A percentile compares a stretch with the other conserved stretches of the same genome.
Evolutionary conservation across 2,888 invertebrate genomes (phyloP).

Genomic region (Brachypterus glaber): DNA sequence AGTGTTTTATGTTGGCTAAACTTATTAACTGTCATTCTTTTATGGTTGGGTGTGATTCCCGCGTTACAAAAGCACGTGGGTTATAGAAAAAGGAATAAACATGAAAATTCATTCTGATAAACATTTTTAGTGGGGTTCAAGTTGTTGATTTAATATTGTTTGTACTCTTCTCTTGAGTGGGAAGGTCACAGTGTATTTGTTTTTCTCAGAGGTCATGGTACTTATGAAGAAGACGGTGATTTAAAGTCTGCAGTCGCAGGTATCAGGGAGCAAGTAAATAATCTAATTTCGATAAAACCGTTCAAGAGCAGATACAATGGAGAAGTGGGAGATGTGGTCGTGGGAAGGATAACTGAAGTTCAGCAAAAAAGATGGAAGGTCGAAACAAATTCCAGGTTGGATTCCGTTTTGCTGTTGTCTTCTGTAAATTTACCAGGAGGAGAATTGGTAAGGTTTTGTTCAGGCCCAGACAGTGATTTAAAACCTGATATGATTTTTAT

Average conservation of each 20-base stretch:
- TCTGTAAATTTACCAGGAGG: conserved; percentile 97
- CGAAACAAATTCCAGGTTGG: conserved; percentile 82
- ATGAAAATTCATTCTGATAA: too few relatives aligned
- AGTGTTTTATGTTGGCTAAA: too few relatives aligned
- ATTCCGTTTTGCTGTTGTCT: conserved; percentile 78
- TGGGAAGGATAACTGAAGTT: conserved; percentile 89
- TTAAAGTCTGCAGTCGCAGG: conserved; percentile 92
- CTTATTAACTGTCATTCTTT: too few relatives aligned
- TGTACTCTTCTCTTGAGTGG: not conserved
- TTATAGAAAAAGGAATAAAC: too few relatives aligned
- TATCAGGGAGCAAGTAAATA: conserved; percentile 87
- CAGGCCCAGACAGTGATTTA: too few relatives aligned
- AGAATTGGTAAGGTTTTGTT: conserved; percentile 61
- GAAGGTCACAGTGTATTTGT: not conserved
- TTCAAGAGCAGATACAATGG: conserved; percentile 84
- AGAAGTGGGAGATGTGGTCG: conserved; percentile 94
- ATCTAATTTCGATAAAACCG: conserved; percentile 84
- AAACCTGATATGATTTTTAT: too few relatives aligned
- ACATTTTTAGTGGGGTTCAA: too few relatives aligned
- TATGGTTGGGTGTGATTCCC: too few relatives aligned
- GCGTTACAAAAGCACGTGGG: too few relatives aligned
- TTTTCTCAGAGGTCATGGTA: conserved; percentile 82
- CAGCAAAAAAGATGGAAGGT: conserved; percentile 93
- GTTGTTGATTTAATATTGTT: too few relatives aligned
- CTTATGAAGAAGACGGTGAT: conserved; percentile 74